phyloP scores from a whole-genome alignment of 2,113 vertebrate species.

The Bucco capensis region DNA sequence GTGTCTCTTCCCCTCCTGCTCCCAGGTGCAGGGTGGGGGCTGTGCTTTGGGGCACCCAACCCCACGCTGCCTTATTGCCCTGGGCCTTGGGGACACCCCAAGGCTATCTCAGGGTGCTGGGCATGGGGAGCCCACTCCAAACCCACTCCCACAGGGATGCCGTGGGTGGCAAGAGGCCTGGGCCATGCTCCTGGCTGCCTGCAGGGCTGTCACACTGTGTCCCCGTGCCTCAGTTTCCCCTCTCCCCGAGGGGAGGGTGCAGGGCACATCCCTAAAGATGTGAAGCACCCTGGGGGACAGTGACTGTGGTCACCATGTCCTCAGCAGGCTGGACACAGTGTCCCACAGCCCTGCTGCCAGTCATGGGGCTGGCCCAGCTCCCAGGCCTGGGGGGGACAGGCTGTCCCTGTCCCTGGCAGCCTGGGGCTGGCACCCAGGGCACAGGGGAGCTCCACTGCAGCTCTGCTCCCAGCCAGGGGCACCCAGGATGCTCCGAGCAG shows the following conservation, averaged over 20 bases:
- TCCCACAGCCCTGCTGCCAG: background rate
- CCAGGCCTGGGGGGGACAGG: background rate
- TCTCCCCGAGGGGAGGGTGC: background rate
- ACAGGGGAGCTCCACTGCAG: too few species aligned
- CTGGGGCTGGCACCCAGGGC: background rate
- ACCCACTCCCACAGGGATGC: background rate
- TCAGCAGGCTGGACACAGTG: background rate
- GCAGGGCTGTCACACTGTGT: accelerated
- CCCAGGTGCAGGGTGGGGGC: background rate
- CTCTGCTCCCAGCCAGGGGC: too few species aligned
- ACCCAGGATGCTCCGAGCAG: background rate
- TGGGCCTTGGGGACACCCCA: background rate
- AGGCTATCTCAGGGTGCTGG: too few species aligned
- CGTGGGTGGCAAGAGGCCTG: background rate
- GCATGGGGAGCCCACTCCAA: too few species aligned
- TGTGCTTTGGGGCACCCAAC: background rate
- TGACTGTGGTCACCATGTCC: background rate
- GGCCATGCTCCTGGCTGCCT: background rate
- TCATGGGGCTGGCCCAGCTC: background rate
- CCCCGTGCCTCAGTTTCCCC: background rate
- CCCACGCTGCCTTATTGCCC: background rate
- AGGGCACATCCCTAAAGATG: background rate
- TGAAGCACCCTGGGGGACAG: background rate
- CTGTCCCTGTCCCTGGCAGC: background rate
- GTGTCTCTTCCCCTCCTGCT: background rate